A percentile compares a stretch with the other conserved stretches of the same genome.
Conservation (phyloP, 1,140 invertebrate genomes). For the Ptiloglossa arizonensis region DNA sequence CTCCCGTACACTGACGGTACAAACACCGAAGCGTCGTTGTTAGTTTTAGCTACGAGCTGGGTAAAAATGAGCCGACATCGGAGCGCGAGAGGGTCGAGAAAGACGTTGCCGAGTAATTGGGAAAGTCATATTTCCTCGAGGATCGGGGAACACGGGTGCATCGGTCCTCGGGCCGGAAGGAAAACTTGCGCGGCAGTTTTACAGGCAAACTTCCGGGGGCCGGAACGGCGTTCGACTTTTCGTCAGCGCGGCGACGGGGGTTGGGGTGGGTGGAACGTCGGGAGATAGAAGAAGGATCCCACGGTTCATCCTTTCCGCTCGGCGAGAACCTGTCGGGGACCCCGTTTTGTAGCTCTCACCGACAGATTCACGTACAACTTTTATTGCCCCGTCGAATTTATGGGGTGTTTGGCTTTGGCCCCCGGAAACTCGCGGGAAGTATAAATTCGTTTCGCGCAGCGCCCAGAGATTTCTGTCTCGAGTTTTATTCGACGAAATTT, state of each 20-base stretch:
- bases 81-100: background rate
- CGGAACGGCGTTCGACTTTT: conserved; percentile 23
- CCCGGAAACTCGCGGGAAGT: conserved; percentile 34
- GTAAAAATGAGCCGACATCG: too few species aligned
- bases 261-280: too few species aligned
- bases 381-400: conserved; percentile 48
- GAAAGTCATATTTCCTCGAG: conserved; percentile 31
- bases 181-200: conserved; percentile 22
- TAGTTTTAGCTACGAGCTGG: too few species aligned
- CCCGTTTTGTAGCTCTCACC: conserved; percentile 13
- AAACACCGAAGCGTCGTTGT: too few species aligned
- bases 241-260: background rate
- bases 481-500: conserved; percentile 5
- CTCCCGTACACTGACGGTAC: too few species aligned
- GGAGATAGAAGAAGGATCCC: background rate
- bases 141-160: background rate
- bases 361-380: conserved; percentile 51
- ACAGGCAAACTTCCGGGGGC: conserved; percentile 20
- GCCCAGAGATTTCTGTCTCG: conserved; percentile 23
- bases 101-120: conserved; percentile 45
- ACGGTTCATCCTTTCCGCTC: conserved; percentile 15
- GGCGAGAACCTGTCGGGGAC: conserved; percentile 1
- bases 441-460: conserved; percentile 23
- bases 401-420: conserved; percentile 40
- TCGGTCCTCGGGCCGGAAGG: background rate